Evolutionary conservation across 2,797 vertebrate genomes (phyloP).

Genomic region (Spinus olivaceus): DNA sequence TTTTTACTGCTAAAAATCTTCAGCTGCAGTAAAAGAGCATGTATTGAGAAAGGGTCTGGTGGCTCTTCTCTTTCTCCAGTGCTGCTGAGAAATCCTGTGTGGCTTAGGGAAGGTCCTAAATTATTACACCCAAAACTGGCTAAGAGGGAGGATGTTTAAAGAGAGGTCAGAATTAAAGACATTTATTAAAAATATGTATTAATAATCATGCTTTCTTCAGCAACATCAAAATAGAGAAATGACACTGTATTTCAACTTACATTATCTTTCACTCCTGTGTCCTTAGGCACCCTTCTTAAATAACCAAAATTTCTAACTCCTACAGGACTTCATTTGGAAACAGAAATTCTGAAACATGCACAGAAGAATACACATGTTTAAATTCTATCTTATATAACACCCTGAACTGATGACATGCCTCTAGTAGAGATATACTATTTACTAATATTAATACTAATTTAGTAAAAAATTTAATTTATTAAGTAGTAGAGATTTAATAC

Average conservation of each 20-base stretch:
- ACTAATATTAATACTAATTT: neutral
- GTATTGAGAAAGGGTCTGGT: neutral
- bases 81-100: neutral
- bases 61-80: neutral
- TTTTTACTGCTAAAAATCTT: neutral
- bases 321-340: neutral
- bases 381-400: neutral
- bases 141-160: neutral
- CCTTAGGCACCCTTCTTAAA: neutral
- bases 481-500: neutral
- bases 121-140: neutral
- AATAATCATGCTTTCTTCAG: neutral
- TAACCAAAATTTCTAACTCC: neutral
- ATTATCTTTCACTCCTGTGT: neutral
- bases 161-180: neutral
- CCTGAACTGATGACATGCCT: neutral
- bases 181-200: neutral
- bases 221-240: neutral
- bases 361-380: neutral
- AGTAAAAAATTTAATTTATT: neutral
- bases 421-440: neutral
- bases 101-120: neutral
- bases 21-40: neutral
- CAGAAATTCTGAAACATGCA: neutral
- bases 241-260: neutral